These are phyloP conservation scores for Branchipolynoe longqiensis DNA, from an alignment of 2,888 invertebrate species.

Conservation along the genomic window DNA sequence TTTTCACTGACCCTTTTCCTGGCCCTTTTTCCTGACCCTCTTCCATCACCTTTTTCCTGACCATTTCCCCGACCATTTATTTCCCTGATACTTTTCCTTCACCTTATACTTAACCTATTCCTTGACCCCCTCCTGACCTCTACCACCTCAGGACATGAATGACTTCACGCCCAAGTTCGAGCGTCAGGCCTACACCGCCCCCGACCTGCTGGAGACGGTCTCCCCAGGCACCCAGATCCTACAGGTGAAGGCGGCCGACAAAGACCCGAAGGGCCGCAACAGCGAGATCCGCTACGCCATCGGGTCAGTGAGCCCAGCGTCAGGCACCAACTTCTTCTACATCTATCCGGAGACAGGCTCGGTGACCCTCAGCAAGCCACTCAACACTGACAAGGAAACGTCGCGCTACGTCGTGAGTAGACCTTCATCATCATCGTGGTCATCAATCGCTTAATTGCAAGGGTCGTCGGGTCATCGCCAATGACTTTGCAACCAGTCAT, in stretches of 20 bases:
- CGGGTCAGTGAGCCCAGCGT: slow-evolving; percentile 59
- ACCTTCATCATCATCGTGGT: no score
- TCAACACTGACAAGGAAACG: slow-evolving; percentile 53
- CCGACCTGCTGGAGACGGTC: slow-evolving; percentile 68
- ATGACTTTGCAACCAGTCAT: no score
- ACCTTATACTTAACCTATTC: no score
- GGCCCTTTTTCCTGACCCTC: no score
- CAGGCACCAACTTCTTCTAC: slow-evolving; percentile 65
- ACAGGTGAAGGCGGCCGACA: slow-evolving; percentile 68
- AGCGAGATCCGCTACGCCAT: slow-evolving; percentile 66
- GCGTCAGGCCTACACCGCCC: slow-evolving; percentile 60
- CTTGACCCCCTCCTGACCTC: no score
- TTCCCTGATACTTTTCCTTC: no score
- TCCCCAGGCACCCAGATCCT: slow-evolving; percentile 67
- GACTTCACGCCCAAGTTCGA: slow-evolving; percentile 73
- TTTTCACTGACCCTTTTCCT: no score
- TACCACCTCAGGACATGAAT: slow-evolving; percentile 76
- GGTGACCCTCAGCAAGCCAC: slow-evolving; percentile 65
- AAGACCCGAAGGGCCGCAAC: slow-evolving; percentile 67
- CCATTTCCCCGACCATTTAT: no score
- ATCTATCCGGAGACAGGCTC: slow-evolving; percentile 68
- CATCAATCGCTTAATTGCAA: no score
- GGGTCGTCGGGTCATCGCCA: no score
- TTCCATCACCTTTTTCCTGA: no score
- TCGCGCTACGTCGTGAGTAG: slow-evolving; percentile 63